Evolutionary conservation across 2,113 vertebrate species (phyloP).

Genomic region (Marmota flaviventris): DNA sequence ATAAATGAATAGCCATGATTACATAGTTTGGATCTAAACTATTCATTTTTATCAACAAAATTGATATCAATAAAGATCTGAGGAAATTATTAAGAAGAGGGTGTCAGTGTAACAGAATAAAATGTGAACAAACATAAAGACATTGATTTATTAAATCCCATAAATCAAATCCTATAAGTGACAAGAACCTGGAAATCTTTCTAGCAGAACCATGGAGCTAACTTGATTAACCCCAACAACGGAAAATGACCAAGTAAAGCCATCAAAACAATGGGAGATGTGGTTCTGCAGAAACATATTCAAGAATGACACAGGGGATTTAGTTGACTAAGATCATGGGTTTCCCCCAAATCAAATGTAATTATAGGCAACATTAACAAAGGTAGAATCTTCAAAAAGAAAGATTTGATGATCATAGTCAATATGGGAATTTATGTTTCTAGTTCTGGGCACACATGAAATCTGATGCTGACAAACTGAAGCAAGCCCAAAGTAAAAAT

Average conservation of each 20-base stretch:
- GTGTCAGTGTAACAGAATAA: not conserved
- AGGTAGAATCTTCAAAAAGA: not conserved
- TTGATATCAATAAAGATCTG: constrained; percentile 21
- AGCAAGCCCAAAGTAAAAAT: not conserved
- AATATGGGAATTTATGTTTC: constrained; percentile 9
- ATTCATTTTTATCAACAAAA: constrained; percentile 4
- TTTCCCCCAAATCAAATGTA: constrained; percentile 16
- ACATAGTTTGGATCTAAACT: constrained; percentile 28
- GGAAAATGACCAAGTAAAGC: constrained; percentile 15
- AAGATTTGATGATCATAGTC: not conserved
- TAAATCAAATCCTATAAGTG: not conserved
- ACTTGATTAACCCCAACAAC: constrained; percentile 38
- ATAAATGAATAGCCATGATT: not conserved
- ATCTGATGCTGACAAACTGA: not conserved
- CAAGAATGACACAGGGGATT: not conserved
- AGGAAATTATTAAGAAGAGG: constrained; percentile 41
- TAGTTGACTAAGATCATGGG: not conserved
- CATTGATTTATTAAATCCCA: constrained; percentile 11
- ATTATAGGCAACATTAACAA: not conserved
- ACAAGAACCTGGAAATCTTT: constrained; percentile 46
- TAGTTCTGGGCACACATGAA: not conserved
- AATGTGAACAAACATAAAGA: constrained; percentile 13
- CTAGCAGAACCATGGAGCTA: constrained; percentile 26
- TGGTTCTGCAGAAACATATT: not conserved
- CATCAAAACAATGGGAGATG: constrained; percentile 7